phyloP scores from a whole-genome alignment of 2,113 vertebrate species.

The Lamprologus speciosus region DNA sequence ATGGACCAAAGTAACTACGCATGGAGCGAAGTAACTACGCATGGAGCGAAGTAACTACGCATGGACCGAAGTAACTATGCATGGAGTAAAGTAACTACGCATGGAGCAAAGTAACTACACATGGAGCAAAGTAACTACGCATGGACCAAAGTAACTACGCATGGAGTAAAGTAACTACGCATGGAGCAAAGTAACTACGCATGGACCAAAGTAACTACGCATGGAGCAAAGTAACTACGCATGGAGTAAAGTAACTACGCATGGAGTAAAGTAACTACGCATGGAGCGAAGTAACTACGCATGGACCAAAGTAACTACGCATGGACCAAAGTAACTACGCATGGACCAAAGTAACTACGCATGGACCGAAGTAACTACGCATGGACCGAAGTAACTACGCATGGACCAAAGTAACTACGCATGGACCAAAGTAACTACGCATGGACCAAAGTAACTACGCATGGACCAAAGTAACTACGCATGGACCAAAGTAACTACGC shows the following conservation, averaged over 20 bases:
- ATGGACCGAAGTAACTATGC: fast-evolving
- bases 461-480: fast-evolving
- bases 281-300: fast-evolving
- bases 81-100: fast-evolving
- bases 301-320: fast-evolving
- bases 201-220: fast-evolving
- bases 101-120: fast-evolving
- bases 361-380: fast-evolving
- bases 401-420: fast-evolving
- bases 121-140: fast-evolving
- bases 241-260: fast-evolving
- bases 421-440: fast-evolving
- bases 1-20: fast-evolving
- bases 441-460: fast-evolving
- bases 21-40: fast-evolving
- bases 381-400: fast-evolving
- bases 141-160: fast-evolving
- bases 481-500: fast-evolving
- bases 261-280: fast-evolving
- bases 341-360: fast-evolving
- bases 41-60: fast-evolving
- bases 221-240: fast-evolving
- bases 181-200: fast-evolving
- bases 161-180: fast-evolving
- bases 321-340: fast-evolving